Evolutionary conservation across 2,888 invertebrate species (phyloP), one percentile per base, ranked within the genome.

Genomic region (Phalangium opilio): DNA sequence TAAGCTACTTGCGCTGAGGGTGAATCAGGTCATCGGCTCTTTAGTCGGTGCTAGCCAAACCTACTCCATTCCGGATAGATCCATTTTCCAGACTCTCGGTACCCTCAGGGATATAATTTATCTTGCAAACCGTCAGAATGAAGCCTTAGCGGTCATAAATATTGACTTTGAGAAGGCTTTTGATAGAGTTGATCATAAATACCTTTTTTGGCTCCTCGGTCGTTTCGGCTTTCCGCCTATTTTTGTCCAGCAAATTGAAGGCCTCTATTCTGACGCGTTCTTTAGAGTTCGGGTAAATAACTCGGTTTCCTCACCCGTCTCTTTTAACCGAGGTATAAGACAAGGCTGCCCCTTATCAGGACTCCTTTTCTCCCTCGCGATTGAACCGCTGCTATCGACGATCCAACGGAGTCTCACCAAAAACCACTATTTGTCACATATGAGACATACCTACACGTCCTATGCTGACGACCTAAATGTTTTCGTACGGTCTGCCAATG

Each of bases 81-180:
- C 59, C 1, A 17, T 49, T 21, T 36, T 33, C 1, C 57, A 58
- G 36, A 54, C 57, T 40, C 50, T 43, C 33, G 48, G 33, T 39
- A n/a, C 52, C 0, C 53, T 58, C 8, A 36, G 48, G 8, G 11
- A 41, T 1, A 11, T 27, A 14, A 27, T 58, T 17, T 27, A 45
- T 2, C 44, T 53, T 4, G 53, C 53, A 5, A 18, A 47, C 7
- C 17, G 32, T 3, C 5, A 17, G 2, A 35, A 44, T 2, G 10
- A 21, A 11, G 33, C 17, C 2, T 14, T 60, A 4, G 57, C 55
- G 12, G 55, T 65, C 1, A 61, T 63, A 3, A 66, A 63, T 62
- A 49, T 66, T 36, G 64, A 68, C 47, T 50, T 65, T 3, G 47
- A 60, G 5, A 67, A 67, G 33, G 66, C 67, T 1, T 65, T 67